Conservation (phyloP, 2,888 invertebrate species). For the Meloe dianella region DNA sequence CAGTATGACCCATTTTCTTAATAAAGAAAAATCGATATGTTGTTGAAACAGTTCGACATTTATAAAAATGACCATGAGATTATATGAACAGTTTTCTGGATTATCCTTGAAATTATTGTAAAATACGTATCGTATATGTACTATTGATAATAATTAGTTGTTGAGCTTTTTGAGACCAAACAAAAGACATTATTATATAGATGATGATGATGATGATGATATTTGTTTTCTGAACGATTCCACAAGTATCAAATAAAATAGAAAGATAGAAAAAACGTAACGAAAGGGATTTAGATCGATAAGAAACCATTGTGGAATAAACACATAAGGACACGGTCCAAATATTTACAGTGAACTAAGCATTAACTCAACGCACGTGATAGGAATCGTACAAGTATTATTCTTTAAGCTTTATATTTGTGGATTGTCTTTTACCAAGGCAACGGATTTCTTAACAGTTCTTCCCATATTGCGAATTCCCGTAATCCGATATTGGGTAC, state of each 20-base stretch:
- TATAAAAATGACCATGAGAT: constrained; percentile 27
- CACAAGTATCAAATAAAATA: constrained; percentile 26
- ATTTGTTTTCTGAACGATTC: constrained; percentile 23
- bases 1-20: constrained; percentile 34
- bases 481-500: constrained; percentile 55
- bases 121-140: not conserved
- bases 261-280: not conserved
- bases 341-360: constrained; percentile 56
- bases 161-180: constrained; percentile 4
- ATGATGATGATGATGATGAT: no score
- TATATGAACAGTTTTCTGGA: constrained; percentile 12
- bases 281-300: constrained; percentile 29
- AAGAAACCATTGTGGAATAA: constrained; percentile 11
- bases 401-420: constrained; percentile 40
- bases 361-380: constrained; percentile 53
- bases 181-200: constrained; percentile 23
- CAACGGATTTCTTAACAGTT: constrained; percentile 54
- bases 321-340: constrained; percentile 37
- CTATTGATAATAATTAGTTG: constrained; percentile 11
- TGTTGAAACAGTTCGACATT: constrained; percentile 21
- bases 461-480: constrained; percentile 56
- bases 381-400: constrained; percentile 42
- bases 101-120: constrained; percentile 26
- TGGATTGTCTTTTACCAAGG: constrained; percentile 31
- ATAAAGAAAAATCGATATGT: constrained; percentile 34